These are phyloP conservation scores for Lytechinus pictus DNA, from an alignment of 35 echinoderm and acorn worm genomes.

Conservation along the genomic window DNA sequence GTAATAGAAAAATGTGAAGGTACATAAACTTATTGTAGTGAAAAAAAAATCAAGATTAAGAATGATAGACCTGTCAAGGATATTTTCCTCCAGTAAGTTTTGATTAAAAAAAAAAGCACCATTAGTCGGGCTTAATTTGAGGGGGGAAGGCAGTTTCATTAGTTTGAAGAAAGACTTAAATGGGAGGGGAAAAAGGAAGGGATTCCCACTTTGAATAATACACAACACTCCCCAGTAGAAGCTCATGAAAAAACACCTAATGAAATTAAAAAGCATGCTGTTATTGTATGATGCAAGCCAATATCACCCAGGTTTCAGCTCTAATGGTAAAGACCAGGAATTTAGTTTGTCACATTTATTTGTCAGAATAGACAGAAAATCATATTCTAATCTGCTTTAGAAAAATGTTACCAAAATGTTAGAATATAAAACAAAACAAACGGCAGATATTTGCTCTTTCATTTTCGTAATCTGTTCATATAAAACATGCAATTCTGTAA, in stretches of 20 bases:
- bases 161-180: background rate
- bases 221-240: background rate
- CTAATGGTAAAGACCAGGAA: background rate
- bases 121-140: background rate
- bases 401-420: background rate
- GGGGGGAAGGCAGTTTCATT: background rate
- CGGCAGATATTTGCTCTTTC: no score
- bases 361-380: background rate
- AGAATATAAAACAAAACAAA: no score
- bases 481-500: background rate
- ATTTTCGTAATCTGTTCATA: background rate
- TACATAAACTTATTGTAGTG: no score
- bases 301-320: background rate
- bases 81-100: background rate
- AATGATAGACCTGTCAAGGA: background rate
- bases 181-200: background rate
- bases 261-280: background rate
- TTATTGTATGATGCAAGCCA: background rate
- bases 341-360: background rate
- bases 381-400: background rate
- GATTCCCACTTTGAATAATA: background rate
- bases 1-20: background rate
- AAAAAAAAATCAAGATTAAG: background rate
- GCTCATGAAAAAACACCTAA: background rate
- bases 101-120: background rate